Base-by-base conservation (phyloP, 1,140 invertebrate species). In the Caerostris extrusa region DNA sequence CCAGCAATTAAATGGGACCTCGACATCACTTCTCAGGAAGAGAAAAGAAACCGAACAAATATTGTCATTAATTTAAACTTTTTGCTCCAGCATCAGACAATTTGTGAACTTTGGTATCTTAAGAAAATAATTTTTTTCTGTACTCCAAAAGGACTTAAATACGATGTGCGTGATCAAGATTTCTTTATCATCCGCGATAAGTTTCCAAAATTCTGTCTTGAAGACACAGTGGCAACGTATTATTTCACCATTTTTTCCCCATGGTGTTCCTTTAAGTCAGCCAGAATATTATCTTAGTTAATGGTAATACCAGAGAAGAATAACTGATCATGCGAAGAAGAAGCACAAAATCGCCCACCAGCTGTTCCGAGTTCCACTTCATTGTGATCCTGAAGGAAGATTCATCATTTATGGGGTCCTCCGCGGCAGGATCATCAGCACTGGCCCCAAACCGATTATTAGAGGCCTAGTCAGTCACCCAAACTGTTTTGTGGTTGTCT, bases 271-370 rank as follows among this genome's bases (percentile, higher is more conserved):
- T 61, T n/a, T 92, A 58, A 14, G 57, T 85, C 57, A 85, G 69
- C 34, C 12, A 61, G 82, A 81, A 60, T 60, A 85, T 92, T 92
- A 92, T 83, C 61, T 69, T 58, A 83, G 53, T 83, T 92, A 92
- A 92, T 92, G 91, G 60, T 92, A 92, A 86, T 92, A 69, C 61
- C 53, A 69, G 60, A 92, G 82, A 92, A 92, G 60, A 92, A 71
- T 86, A 69, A 69, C 60, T 56, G 90, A 81, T 91, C 90, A 12
- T 57, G 14, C 8, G 56, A 17, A 3, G 61, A 53, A 64, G 61
- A 90, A 90, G 71, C 90, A 91, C 81, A 87, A 87, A 91, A 81
- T 81, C 77, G 10, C 8, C 19, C 81, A 12, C 60, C 91, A 92
- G 82, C 82, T 92, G 91, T 86, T 85, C 85, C 57, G 64, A 55